A percentile compares a stretch with the other conserved stretches of the same genome.
These are phyloP conservation scores for Argyra leucocephala DNA, from an alignment of 2,888 invertebrate genomes.

Conservation along the genomic window DNA sequence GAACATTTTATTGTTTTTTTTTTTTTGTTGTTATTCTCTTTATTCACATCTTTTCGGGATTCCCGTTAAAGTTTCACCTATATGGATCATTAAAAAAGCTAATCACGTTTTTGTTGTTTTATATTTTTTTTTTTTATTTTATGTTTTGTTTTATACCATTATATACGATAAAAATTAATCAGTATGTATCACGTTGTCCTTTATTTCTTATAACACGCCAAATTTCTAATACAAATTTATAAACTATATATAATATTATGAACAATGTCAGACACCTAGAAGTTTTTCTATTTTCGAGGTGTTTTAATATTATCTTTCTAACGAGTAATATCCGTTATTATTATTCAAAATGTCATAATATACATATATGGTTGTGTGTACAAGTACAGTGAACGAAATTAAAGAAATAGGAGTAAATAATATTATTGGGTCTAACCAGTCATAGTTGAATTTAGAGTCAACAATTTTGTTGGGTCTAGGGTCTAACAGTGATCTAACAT, in stretches of 20 bases:
- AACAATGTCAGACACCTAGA: background rate
- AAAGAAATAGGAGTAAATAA: too few relatives aligned
- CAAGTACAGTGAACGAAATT: too few relatives aligned
- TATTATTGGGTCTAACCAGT: too few relatives aligned
- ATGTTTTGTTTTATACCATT: too few relatives aligned
- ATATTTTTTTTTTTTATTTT: too few relatives aligned
- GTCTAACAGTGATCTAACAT: too few relatives aligned
- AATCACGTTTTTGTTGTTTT: background rate
- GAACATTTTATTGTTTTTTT: too few relatives aligned
- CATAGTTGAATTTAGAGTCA: too few relatives aligned
- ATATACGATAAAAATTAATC: background rate
- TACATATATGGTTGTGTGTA: too few relatives aligned
- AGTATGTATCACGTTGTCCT: background rate
- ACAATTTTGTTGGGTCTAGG: too few relatives aligned
- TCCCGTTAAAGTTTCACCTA: background rate
- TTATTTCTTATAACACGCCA: background rate
- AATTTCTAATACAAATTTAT: background rate
- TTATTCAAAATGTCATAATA: background rate
- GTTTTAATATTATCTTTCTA: background rate
- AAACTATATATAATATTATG: background rate
- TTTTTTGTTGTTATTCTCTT: background rate
- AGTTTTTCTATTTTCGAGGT: too few relatives aligned
- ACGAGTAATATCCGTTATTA: conserved; percentile 6
- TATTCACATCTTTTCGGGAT: background rate
- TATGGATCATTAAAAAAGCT: background rate